phyloP scores from a whole-genome alignment of 2,888 invertebrate genomes.

The Pecten maximus region DNA sequence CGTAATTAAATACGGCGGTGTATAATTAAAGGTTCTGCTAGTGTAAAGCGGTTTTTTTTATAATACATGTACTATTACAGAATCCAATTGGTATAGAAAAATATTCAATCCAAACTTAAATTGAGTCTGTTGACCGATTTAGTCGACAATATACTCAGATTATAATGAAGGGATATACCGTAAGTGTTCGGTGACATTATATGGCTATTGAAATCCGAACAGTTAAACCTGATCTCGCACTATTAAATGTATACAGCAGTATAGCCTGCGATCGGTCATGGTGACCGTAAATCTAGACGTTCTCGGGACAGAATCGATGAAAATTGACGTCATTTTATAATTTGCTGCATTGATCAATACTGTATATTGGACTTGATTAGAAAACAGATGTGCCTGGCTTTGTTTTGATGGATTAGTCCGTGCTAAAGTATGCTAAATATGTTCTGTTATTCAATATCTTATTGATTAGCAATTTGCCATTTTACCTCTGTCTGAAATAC shows the following conservation, averaged over 20 bases:
- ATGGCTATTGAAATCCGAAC: background rate
- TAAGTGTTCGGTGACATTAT: background rate
- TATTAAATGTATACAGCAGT: background rate
- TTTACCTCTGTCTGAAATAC: background rate
- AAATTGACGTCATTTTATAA: conserved; percentile 5
- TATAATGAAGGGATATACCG: background rate
- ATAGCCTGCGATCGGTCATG: background rate
- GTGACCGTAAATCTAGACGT: background rate
- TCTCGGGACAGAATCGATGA: background rate
- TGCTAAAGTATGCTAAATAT: conserved; percentile 26
- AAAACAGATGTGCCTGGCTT: background rate
- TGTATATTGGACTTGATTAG: background rate
- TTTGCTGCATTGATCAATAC: background rate
- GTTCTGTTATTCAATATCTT: background rate
- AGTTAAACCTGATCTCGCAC: background rate
- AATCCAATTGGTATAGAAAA: background rate
- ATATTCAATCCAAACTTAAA: background rate
- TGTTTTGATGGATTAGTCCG: background rate
- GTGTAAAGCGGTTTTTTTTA: too few relatives aligned
- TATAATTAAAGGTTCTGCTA: too few relatives aligned
- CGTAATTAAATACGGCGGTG: too few relatives aligned
- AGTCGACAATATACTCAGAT: background rate
- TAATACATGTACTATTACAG: too few relatives aligned
- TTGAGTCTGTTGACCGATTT: background rate
- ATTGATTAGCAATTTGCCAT: conserved; percentile 3